Evolutionary conservation across 2,113 vertebrate genomes (phyloP), one percentile per base, ranked within the genome.

Genomic region (Epinephelus lanceolatus): DNA sequence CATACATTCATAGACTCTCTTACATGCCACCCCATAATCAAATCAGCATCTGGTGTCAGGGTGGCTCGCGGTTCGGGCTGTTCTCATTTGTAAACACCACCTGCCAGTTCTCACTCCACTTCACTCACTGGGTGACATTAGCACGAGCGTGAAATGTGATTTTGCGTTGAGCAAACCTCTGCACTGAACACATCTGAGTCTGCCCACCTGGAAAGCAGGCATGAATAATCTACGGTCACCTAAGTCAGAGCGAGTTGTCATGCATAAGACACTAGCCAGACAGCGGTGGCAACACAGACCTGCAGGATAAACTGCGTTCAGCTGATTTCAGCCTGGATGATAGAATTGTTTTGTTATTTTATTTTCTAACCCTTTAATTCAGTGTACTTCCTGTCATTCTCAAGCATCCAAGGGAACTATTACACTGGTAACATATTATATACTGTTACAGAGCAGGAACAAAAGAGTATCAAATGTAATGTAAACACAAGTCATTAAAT

Each of bases 41-140:
- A 89, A 93, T 92, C 91, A 88, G 88, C 84, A 80, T 90, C 88
- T 80, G 92, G 88, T 85, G 83, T 86, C 82, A 53, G 85, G 78
- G 84, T 79, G 74, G 83, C 88, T 91, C 56, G 71, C 45, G 65
- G 84, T 90, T 91, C 66, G 33, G 82, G 92, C 81, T 89, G 84
- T 85, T 89, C 89, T 91, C 83, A 86, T 91, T 91, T 92, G 88
- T 83, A 94, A 94, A 94, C 89, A 91, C 88, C 93, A 92, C 91
- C 91, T 91, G 92, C 87, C 89, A 83, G 84, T 82, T 78, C 76
- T 81, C 81, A 65, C 84, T 86, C 84, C 79, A 88, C 82, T 83
- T 73, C 90, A 78, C 84, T 89, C 71, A 61, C 83, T 5, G 62
- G 81, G 74, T 78, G 91, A 89, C 80, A 92, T 91, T 91, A 89